A percentile compares a stretch with the other conserved stretches of the same genome.
Evolutionary conservation across 2,888 invertebrate genomes (phyloP).

Genomic region (Meta bourneti): DNA sequence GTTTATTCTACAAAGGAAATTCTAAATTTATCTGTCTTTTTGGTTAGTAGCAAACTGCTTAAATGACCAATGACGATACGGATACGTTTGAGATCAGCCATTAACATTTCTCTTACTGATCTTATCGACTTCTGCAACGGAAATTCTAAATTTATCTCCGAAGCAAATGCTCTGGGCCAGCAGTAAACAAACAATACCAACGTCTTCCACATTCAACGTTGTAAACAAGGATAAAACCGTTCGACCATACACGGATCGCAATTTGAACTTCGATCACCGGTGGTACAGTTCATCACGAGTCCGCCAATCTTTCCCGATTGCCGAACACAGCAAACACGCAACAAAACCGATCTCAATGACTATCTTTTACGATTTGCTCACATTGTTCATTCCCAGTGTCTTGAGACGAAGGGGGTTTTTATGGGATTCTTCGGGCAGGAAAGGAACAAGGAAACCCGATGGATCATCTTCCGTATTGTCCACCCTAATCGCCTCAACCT

Average conservation of each 20-base stretch:
- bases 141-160: too few species aligned
- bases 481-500: conserved; percentile 48
- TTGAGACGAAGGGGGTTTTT: conserved; percentile 12
- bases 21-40: too few species aligned
- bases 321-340: not conserved
- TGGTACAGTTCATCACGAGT: not conserved
- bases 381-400: conserved; percentile 47
- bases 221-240: not conserved
- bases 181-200: conserved; percentile 7
- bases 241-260: conserved; percentile 9
- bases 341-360: not conserved
- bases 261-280: not conserved
- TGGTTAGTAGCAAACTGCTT: too few species aligned
- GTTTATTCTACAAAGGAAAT: too few species aligned
- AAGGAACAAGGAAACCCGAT: not conserved
- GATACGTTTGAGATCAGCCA: too few species aligned
- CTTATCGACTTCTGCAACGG: too few species aligned
- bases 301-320: too few species aligned
- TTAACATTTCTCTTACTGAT: too few species aligned
- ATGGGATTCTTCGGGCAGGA: not conserved
- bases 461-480: conserved; percentile 49
- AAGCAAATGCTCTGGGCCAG: too few species aligned
- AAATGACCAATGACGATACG: too few species aligned
- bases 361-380: conserved; percentile 5
- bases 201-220: too few species aligned